Evolutionary conservation across 2,888 invertebrate species (phyloP), one percentile per base, ranked within the genome.

Genomic region (Agrotis exclamationis): DNA sequence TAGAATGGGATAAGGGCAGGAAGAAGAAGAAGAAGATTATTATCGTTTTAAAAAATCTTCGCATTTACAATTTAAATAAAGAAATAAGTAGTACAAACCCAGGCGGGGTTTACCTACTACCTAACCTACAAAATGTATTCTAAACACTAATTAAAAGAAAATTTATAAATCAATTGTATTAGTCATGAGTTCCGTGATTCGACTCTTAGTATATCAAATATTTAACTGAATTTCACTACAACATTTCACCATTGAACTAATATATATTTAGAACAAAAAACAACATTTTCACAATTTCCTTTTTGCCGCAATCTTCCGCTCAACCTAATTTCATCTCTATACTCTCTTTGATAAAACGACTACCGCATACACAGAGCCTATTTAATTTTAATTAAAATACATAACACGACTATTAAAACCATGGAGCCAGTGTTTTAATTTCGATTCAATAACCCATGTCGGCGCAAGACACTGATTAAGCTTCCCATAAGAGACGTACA

Each of bases 371-470:
- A 66, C 65, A 68, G 62, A 39, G 14, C 63, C 80, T 75, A 84
- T 83, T 85, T 85, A 65, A 85, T 86, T 87, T 87, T 88, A 87
- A 85, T 88, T 88, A 88, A 86, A 88, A 80, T 68, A 79, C 80
- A 65, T 79, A 79, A 81, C 71, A 79, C 75, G 70, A 76, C 84
- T 75, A 86, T 87, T 91, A 90, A 88, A 89, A 87, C 86, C 74
- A 76, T 53, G 62, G 83, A 87, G 88, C 86, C 84, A 82, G 88
- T 86, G 92, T 93, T 96, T 95, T 95, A 95, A 96, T 96, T 94
- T 90, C 91, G 86, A 90, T 94, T 93, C 94, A 95, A 96, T 95
- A 95, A 93, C 89, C 91, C 95, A 85, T 95, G 94, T 94, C 95
- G 93, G 89, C 28, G 91, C 85, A 72, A 89, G 95, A 94, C 94